Evolutionary conservation across 2,113 vertebrate species (phyloP).

Genomic region (Heterotis niloticus): DNA sequence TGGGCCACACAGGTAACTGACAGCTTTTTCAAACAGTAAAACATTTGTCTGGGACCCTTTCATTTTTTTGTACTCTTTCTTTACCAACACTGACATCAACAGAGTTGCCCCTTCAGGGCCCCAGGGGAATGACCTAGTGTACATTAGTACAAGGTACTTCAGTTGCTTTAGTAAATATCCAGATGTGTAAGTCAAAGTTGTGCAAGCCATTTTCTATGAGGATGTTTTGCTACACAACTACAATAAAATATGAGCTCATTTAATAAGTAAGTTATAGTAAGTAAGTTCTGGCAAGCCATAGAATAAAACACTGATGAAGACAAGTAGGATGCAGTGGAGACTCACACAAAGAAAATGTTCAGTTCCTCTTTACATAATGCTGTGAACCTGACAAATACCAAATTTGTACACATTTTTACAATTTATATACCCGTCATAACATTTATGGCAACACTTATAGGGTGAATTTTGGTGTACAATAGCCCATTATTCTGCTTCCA

Average conservation of each 20-base stretch:
- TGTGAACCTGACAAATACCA: conserved; percentile 35
- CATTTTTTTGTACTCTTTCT: not conserved
- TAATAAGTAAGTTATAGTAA: no score
- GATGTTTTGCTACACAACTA: no score
- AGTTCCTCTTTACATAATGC: conserved; percentile 51
- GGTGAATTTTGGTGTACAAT: conserved; percentile 49
- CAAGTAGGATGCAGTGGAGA: not conserved
- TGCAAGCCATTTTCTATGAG: no score
- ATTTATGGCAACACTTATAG: conserved; percentile 42
- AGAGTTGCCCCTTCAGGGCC: not conserved
- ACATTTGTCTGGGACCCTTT: conserved; percentile 8
- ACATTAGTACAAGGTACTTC: no score
- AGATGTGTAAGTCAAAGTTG: no score
- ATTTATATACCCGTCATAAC: not conserved
- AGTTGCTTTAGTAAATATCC: no score
- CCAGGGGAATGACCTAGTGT: not conserved
- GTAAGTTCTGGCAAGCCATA: no score
- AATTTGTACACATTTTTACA: conserved; percentile 37
- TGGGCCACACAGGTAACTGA: conserved; percentile 40
- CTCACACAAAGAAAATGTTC: conserved; percentile 31
- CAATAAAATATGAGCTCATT: no score
- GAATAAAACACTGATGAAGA: no score
- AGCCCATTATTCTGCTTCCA: conserved; percentile 55
- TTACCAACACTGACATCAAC: not conserved
- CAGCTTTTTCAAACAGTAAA: conserved; percentile 26